Base-by-base conservation (phyloP, 2,797 vertebrate species). In the Spinibarbus caldwelli region DNA sequence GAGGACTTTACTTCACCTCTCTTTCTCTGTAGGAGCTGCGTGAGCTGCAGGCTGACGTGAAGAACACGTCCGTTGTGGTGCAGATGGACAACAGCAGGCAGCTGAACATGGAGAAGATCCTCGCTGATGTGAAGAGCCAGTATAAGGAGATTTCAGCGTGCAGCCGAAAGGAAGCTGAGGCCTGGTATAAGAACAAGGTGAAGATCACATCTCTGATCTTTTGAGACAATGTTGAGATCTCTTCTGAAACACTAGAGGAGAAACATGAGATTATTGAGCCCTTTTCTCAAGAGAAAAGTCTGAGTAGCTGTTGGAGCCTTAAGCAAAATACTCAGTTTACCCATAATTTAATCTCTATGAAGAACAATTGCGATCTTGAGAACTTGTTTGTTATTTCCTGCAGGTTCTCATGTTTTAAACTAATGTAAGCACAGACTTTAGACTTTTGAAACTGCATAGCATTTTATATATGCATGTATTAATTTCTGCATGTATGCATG, bases 111-210 rank as follows among this genome's bases (percentile, higher is more conserved):
- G 92, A 94, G 0, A 88, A 93, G 76, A 91, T 95, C 23, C 86
- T 96, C 1, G 43, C 91, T 0, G 93, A 95, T 1, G 92, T 96
- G 26, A 94, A 91, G 5, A 89, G 91, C 62, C 93, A 94, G 72
- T 96, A 96, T 0, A 93, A 96, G 78, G 92, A 91, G 3, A 91
- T 96, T 0, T 89, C 93, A 0, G 43, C 38, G 68, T 91, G 89
- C 11, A 97, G 95, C 87, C 95, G 96, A 0, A 90, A 94, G 0
- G 97, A 98, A 84, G 94, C 96, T 0, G 97, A 98, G 84, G 87
- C 88, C 4, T 97, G 95, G 95, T 94, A 97, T 91, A 96, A 96
- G 84, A 95, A 23, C 78, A 98, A 97, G 96, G 97, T 98, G 87
- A 93, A 62, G 14, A 78, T 15, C 17, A 31, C 23, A 23, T 12